Conservation (phyloP, 2,797 vertebrate genomes). For the Lophotriccus pileatus region DNA sequence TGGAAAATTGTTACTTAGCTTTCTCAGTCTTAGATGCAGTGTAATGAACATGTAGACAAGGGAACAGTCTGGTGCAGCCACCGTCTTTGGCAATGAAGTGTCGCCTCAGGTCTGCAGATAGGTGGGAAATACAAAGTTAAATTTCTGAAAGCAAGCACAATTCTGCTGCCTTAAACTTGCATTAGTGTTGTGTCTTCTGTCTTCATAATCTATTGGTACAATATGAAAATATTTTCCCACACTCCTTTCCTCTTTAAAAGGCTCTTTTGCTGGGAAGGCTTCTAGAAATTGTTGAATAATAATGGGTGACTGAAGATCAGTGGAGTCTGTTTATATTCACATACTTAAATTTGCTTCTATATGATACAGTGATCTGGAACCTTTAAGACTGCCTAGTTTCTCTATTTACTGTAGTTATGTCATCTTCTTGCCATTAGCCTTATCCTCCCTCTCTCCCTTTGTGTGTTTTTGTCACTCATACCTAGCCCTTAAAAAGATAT, state of each 20-base stretch:
- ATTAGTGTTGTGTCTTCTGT: neutral
- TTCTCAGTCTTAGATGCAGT: neutral
- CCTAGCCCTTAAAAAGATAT: neutral
- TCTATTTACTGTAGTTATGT: neutral
- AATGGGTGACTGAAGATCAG: neutral
- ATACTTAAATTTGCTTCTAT: neutral
- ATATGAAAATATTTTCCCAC: neutral
- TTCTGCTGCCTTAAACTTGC: neutral
- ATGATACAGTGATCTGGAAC: neutral
- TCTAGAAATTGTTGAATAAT: neutral
- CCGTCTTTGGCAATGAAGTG: neutral
- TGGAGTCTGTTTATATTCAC: neutral
- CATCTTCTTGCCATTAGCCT: neutral
- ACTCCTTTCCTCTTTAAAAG: neutral
- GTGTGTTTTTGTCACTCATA: neutral
- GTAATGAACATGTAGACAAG: neutral
- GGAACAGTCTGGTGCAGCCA: neutral
- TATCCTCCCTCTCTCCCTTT: neutral
- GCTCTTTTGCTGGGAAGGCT: neutral
- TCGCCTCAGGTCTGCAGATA: neutral
- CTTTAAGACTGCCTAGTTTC: neutral
- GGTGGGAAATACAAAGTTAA: neutral
- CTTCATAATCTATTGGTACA: neutral
- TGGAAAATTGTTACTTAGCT: neutral
- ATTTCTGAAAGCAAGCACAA: neutral